Conservation (phyloP, 2,797 vertebrate species). For the Coreius guichenoti region DNA sequence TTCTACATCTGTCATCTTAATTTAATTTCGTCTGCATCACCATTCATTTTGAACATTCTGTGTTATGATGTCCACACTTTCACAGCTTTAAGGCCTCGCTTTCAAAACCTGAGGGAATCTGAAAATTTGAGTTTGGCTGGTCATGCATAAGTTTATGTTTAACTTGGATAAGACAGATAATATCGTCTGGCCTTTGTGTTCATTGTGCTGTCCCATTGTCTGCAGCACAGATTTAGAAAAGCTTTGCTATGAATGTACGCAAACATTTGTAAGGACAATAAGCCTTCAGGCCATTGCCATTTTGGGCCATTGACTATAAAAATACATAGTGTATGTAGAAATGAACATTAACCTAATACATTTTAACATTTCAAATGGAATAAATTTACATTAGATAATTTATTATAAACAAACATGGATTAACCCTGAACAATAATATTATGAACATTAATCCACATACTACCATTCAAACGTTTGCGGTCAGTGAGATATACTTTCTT, state of each 20-base stretch:
- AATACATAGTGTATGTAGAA: neutral
- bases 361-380: neutral
- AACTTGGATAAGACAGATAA: conserved; percentile 25
- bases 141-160: conserved; percentile 19
- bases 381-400: neutral
- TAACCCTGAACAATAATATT: neutral
- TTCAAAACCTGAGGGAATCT: neutral
- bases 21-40: neutral
- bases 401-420: neutral
- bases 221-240: conserved; percentile 33
- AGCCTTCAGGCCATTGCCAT: neutral
- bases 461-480: neutral
- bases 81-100: neutral
- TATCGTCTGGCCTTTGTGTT: conserved; percentile 23
- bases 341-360: neutral
- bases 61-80: conserved; percentile 3
- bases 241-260: neutral
- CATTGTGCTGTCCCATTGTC: conserved; percentile 33
- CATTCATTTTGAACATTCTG: neutral
- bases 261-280: conserved; percentile 32
- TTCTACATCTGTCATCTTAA: neutral
- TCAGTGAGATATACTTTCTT: neutral
- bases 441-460: neutral
- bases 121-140: neutral
- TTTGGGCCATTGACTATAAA: neutral